Conservation (phyloP, 2,113 vertebrate species). For the Rhipidura dahli region DNA sequence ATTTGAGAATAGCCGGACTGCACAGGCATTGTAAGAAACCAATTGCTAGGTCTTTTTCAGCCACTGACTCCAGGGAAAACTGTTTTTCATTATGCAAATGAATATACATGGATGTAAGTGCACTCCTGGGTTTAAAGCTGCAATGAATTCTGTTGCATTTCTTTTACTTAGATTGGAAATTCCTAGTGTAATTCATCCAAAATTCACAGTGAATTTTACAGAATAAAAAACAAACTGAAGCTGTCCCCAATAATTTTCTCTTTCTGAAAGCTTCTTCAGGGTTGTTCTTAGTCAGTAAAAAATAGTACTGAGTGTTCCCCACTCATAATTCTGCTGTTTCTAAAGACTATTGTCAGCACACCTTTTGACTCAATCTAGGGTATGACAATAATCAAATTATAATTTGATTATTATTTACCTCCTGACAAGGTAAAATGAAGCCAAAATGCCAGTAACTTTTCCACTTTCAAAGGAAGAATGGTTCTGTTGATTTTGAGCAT, state of each 20-base stretch:
- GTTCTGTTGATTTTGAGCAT: not conserved
- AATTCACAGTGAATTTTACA: not conserved
- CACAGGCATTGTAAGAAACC: not conserved
- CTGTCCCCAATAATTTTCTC: not conserved
- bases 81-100: not conserved
- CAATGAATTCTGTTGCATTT: not conserved
- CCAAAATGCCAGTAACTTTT: not conserved
- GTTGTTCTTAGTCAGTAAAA: not conserved
- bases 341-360: not conserved
- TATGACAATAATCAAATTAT: not conserved
- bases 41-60: not conserved
- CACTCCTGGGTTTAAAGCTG: not conserved
- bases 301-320: not conserved
- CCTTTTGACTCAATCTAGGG: not conserved
- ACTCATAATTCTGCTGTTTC: not conserved
- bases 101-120: not conserved
- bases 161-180: not conserved
- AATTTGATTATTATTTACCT: too few species aligned
- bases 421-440: not conserved
- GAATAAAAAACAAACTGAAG: not conserved
- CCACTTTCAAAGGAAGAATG: not conserved
- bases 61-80: not conserved
- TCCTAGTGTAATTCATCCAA: not conserved
- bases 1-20: not conserved
- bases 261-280: not conserved